phyloP scores from a whole-genome alignment of 2,797 vertebrate genomes.

The Dallia pectoralis region DNA sequence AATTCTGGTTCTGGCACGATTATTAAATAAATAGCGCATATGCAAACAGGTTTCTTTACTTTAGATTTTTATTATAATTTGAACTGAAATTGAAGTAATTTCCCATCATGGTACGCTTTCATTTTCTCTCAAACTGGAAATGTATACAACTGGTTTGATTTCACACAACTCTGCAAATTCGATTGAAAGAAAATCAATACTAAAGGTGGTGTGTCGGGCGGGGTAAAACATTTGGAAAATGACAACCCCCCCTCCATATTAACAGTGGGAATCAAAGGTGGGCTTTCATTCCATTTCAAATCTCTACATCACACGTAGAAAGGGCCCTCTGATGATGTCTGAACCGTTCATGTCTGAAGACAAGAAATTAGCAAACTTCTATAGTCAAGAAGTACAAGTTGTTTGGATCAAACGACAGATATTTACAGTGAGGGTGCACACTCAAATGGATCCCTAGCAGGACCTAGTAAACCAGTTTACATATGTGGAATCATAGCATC shows the following conservation, averaged over 20 bases:
- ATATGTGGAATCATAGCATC: slow-evolving; percentile 37
- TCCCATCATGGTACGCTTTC: slow-evolving; percentile 46
- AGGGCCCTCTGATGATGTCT: slow-evolving; percentile 32
- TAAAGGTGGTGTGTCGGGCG: slow-evolving; percentile 46
- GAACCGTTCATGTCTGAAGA: slow-evolving; percentile 44
- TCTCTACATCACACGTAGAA: slow-evolving; percentile 18
- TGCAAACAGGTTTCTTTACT: slow-evolving; percentile 52
- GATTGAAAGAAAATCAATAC: slow-evolving; percentile 36
- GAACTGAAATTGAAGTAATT: slow-evolving; percentile 52
- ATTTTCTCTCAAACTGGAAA: slow-evolving; percentile 35
- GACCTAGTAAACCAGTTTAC: slow-evolving; percentile 26
- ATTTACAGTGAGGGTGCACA: slow-evolving; percentile 73
- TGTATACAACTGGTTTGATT: slow-evolving; percentile 52
- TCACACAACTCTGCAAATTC: slow-evolving; percentile 53
- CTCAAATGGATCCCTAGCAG: slow-evolving; percentile 45
- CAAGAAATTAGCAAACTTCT: slow-evolving; percentile 25
- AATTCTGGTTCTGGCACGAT: too few species aligned
- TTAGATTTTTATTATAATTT: slow-evolving; percentile 37
- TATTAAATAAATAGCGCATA: slow-evolving; percentile 70
- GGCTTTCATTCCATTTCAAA: slow-evolving; percentile 34
- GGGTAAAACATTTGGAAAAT: slow-evolving; percentile 54
- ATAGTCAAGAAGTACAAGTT: slow-evolving; percentile 63
- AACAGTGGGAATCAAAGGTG: slow-evolving; percentile 29
- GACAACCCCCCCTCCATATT: slow-evolving; percentile 36
- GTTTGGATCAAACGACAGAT: slow-evolving; percentile 55